A percentile compares a stretch with the other conserved stretches of the same genome.
Conservation (phyloP, 2,888 invertebrate genomes). For the Trissolcus japonicus region DNA sequence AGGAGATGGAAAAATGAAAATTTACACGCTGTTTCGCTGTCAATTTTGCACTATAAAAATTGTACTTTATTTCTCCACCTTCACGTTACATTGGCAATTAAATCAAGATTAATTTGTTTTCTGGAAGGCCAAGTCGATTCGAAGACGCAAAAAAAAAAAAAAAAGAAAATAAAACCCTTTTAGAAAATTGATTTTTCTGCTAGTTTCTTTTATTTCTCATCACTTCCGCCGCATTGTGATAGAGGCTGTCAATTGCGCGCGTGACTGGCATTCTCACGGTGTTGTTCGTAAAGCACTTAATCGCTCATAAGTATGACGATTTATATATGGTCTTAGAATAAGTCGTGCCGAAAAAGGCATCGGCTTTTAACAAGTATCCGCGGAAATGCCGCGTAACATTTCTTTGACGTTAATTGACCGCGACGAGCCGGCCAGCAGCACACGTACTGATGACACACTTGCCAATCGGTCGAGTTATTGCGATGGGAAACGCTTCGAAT, state of each 20-base stretch:
- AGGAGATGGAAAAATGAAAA: too few relatives aligned
- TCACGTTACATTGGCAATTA: too few relatives aligned
- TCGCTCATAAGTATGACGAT: conserved; percentile 41
- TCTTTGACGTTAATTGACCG: conserved; percentile 61
- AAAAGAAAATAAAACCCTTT: too few relatives aligned
- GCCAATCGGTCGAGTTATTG: conserved; percentile 32
- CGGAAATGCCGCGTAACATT: conserved; percentile 49
- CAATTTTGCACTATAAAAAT: too few relatives aligned
- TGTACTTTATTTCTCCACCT: too few relatives aligned
- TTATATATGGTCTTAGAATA: conserved; percentile 30
- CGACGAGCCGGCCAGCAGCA: conserved; percentile 32
- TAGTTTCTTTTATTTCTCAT: too few relatives aligned
- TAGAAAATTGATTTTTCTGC: too few relatives aligned
- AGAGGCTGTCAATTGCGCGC: too few relatives aligned
- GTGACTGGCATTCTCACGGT: background rate
- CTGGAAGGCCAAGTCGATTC: too few relatives aligned
- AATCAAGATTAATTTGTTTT: too few relatives aligned
- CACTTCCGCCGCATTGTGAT: too few relatives aligned
- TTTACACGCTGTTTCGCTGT: background rate
- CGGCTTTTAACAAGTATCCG: conserved; percentile 39
- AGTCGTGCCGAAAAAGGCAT: conserved; percentile 41
- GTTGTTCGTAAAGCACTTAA: conserved; percentile 2
- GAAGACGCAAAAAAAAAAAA: too few relatives aligned
- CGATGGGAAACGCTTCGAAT: conserved; percentile 20
- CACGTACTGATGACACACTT: conserved; percentile 58